A percentile compares a stretch with the other conserved stretches of the same genome.
These are phyloP conservation scores for Aporophyla nigra DNA, from an alignment of 2,888 invertebrate genomes.

Conservation along the genomic window DNA sequence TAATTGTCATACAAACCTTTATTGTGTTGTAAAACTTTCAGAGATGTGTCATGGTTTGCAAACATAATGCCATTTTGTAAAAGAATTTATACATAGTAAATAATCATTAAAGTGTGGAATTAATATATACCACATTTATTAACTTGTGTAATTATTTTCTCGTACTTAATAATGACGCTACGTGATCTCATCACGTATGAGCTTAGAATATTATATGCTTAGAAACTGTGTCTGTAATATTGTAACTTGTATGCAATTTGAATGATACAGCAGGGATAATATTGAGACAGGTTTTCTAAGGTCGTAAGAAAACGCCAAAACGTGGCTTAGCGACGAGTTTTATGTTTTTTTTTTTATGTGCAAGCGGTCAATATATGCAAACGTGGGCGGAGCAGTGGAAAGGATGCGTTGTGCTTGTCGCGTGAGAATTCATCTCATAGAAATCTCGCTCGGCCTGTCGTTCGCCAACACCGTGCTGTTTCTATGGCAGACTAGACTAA, in stretches of 20 bases:
- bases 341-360: constrained; percentile 27
- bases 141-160: constrained; percentile 65
- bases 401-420: constrained; percentile 67
- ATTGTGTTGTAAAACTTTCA: constrained; percentile 28
- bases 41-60: constrained; percentile 39
- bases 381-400: constrained; percentile 67
- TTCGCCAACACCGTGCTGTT: constrained; percentile 62
- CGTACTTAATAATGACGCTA: constrained; percentile 65
- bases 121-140: constrained; percentile 57
- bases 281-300: constrained; percentile 42
- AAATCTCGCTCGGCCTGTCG: constrained; percentile 69
- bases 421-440: constrained; percentile 75
- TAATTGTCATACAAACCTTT: neutral
- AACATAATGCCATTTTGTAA: constrained; percentile 19
- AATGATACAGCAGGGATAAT: constrained; percentile 26
- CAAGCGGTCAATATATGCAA: constrained; percentile 48
- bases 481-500: constrained; percentile 76
- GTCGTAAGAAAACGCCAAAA: constrained; percentile 32
- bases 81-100: constrained; percentile 32
- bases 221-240: constrained; percentile 29
- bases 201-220: constrained; percentile 61
- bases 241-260: constrained; percentile 29
- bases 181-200: constrained; percentile 76
- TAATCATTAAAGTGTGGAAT: constrained; percentile 42
- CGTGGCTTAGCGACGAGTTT: constrained; percentile 20